Evolutionary conservation across 2,113 vertebrate species (phyloP).

Genomic region (Serinus canaria): DNA sequence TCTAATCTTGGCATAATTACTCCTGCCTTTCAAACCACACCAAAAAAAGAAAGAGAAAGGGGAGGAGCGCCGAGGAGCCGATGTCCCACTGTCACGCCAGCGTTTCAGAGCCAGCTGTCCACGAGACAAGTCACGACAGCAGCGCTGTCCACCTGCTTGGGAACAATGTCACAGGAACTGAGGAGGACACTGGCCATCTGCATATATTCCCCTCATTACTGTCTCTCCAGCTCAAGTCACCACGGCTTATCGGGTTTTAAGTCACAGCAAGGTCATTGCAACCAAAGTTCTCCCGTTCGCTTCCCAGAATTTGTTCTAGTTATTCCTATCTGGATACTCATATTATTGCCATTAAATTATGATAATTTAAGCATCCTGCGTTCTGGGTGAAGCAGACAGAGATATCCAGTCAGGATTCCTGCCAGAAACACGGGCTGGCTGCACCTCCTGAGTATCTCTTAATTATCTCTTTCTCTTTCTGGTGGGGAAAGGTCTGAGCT

Average conservation of each 20-base stretch:
- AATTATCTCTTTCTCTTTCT: constrained; percentile 64
- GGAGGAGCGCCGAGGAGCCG: neutral
- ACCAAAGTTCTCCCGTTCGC: neutral
- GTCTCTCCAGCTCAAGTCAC: neutral
- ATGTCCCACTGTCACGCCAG: neutral
- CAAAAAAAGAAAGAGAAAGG: neutral
- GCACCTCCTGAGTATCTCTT: constrained; percentile 43
- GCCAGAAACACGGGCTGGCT: constrained; percentile 18
- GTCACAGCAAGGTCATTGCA: neutral
- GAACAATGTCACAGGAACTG: neutral
- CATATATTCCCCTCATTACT: constrained; percentile 9
- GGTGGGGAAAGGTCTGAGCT: constrained; percentile 61
- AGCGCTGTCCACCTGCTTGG: neutral
- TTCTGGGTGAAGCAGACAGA: constrained; percentile 10
- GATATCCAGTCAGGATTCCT: constrained; percentile 17
- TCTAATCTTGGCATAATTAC: constrained; percentile 4
- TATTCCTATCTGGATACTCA: neutral
- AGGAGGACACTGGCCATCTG: constrained; percentile 6
- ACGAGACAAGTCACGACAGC: neutral
- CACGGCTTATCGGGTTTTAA: neutral
- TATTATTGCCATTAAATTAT: constrained; percentile 22
- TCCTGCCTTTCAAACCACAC: neutral
- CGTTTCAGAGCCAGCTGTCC: neutral
- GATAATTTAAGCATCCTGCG: constrained; percentile 33
- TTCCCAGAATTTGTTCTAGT: neutral